Base-by-base conservation (phyloP, 2,888 invertebrate genomes). In the Lasioglossum morio region DNA sequence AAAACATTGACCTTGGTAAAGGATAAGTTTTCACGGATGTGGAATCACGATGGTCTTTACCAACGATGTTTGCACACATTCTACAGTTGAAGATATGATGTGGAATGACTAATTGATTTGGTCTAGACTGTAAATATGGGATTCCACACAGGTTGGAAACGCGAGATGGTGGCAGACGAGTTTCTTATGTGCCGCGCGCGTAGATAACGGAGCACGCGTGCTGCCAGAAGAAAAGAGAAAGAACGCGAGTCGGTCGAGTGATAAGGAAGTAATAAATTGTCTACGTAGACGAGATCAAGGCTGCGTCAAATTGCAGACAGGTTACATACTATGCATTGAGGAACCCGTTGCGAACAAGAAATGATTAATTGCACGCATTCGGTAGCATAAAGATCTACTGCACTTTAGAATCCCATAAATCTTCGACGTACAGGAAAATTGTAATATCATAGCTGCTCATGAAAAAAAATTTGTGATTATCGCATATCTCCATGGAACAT, bases 211-310 rank as follows among this genome's bases (percentile, higher is more conserved):
- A 75, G 74, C 81, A 79, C 85, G 76, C 77, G 74, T 48, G 72
- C 70, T 34, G 19, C 40, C 19, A 30, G 81, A 70, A 83, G 76
- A 84, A 89, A 80, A 77, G 83, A 88, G 87, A 84, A 66, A 74
- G 82, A 81, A 76, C 63, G 74, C 79, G 86, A 84, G 86, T 85
- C 84, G 86, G 87, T 87, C 89, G 89, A 91, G 87, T 93, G 94
- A 94, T 94, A 94, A 94, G 94, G 93, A 94, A 93, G 93, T 94
- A 92, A 94, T 94, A 93, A 94, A 94, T 94, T 94, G 93, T 93
- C 93, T 92, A 93, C 92, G 91, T 92, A 91, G 93, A 92, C 91
- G 90, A 91, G 92, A 82, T 87, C 89, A 79, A 80, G 72, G 81
- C 77, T 84, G 83, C 79, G 72, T 84, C 46, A 77, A 76, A 82